Evolutionary conservation across 2,797 vertebrate genomes (phyloP).

Genomic region (Characodon lateralis): DNA sequence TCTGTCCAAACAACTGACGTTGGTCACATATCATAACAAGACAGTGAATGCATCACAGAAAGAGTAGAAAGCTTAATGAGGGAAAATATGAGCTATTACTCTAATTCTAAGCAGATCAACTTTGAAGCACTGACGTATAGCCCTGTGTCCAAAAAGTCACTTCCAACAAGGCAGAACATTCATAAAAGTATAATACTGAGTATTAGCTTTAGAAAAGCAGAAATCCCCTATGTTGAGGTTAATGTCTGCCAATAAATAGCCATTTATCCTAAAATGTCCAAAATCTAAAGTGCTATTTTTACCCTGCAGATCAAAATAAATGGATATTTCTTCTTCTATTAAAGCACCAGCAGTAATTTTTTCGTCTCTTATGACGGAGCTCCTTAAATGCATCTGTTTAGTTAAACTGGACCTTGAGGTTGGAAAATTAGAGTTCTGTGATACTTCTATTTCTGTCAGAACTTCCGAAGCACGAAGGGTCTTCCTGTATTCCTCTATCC

Average conservation of each 20-base stretch:
- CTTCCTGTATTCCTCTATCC: slow-evolving; percentile 54
- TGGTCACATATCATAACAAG: slow-evolving; percentile 32
- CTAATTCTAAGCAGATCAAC: slow-evolving; percentile 38
- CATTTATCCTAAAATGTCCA: slow-evolving; percentile 58
- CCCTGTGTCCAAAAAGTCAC: slow-evolving; percentile 58
- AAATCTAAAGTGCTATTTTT: slow-evolving; percentile 62
- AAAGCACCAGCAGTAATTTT: slow-evolving; percentile 35
- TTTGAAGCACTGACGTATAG: slow-evolving; percentile 44
- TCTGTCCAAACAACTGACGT: slow-evolving; percentile 4
- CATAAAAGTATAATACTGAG: slow-evolving; percentile 56
- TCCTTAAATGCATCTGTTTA: slow-evolving; percentile 59
- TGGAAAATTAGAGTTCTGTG: slow-evolving; percentile 57
- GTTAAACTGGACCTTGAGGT: slow-evolving; percentile 65
- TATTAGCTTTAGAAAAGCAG: slow-evolving; percentile 53
- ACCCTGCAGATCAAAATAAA: slow-evolving; percentile 58
- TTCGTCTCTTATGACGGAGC: slow-evolving; percentile 23
- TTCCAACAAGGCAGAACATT: slow-evolving; percentile 72
- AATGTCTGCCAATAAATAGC: slow-evolving; percentile 55
- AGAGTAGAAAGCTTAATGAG: slow-evolving; percentile 37
- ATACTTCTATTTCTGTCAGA: slow-evolving; percentile 61
- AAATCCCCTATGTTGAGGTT: slow-evolving; percentile 55
- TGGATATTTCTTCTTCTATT: slow-evolving; percentile 40
- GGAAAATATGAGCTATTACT: slow-evolving; percentile 58
- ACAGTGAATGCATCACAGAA: slow-evolving; percentile 50
- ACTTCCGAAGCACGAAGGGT: slow-evolving; percentile 56